Base-by-base conservation (phyloP, 2,888 invertebrate species). In the Eulithis testata region DNA sequence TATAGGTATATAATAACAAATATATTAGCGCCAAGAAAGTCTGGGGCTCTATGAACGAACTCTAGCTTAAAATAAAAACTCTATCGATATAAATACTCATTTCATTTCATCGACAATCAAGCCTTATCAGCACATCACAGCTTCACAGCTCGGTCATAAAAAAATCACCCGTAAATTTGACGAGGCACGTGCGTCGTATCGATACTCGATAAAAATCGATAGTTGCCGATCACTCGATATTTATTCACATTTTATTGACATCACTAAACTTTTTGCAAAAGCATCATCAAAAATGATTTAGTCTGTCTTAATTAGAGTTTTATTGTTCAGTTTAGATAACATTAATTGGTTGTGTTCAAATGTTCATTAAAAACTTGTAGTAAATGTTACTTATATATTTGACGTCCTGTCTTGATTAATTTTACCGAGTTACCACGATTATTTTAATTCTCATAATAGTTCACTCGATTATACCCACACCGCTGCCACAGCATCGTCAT, bases 281-380 rank as follows among this genome's bases (percentile, higher is more conserved):
- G 80, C 80, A 84, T 85, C 80, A 63, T 63, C 55, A 56, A 63
- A 82, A 82, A 84, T 81, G 70, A 84, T 84, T 83, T 85, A 84
- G 79, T 84, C 70, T 73, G 79, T 77, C 82, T 87, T 86, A 86
- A 87, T 89, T 86, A 84, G 73, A 82, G 76, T 85, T 89, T 86
- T 85, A 86, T 83, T 77, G 75, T 73, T 68, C 66, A 66, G 72
- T 67, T 72, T 73, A 79, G 77, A 81, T 79, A 76, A 78, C 76
- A 73, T 82, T 85, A 82, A 84, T 82, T 82, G 78, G 73, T 68
- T 66, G 73, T 75, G 69, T 76, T 76, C 72, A 74, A 69, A 61
- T 54, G 43, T 49, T 65, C 47, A 53, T 54, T 65, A 67, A 47
- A 60, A 43, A n/a, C 12, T 44, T 27, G 57, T 63, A 47, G 69